Percentiles rank a stretch among this genome's conserved stretches.
Evolutionary conservation across 92 coral and sea anemone genomes (phyloP).

Genomic region (Actinernus sp.): DNA sequence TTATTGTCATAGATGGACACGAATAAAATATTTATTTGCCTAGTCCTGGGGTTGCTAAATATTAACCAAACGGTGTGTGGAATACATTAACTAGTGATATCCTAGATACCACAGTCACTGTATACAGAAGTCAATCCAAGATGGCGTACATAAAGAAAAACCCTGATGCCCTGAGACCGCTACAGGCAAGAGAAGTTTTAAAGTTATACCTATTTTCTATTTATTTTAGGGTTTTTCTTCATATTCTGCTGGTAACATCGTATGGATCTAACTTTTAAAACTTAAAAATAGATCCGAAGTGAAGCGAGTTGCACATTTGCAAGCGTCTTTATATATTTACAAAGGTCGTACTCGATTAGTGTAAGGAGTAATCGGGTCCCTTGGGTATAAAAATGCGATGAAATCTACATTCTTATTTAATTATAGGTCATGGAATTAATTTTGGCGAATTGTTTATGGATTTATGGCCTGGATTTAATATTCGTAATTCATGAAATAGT

Average conservation of each 20-base stretch:
- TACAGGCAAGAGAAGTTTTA: conserved; percentile 85
- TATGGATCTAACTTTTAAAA: background rate
- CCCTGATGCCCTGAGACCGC: conserved; percentile 89
- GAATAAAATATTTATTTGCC: conserved; percentile 30
- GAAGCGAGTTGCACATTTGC: no score
- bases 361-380: no score
- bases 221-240: background rate
- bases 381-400: no score
- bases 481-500: no score
- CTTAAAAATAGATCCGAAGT: no score
- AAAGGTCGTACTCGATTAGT: no score
- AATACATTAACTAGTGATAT: conserved; percentile 49
- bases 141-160: conserved; percentile 99
- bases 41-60: conserved; percentile 59
- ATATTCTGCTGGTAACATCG: no score
- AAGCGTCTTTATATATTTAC: no score
- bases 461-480: no score
- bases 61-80: conserved; percentile 72
- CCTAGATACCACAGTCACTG: conserved; percentile 35
- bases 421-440: no score
- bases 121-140: conserved; percentile 59
- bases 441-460: no score
- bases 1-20: background rate
- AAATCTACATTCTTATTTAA: no score
- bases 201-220: background rate